Percentiles rank a stretch among this genome's conserved stretches.
phyloP scores from a whole-genome alignment of 2,113 vertebrate species.

The Ranitomeya imitator region DNA sequence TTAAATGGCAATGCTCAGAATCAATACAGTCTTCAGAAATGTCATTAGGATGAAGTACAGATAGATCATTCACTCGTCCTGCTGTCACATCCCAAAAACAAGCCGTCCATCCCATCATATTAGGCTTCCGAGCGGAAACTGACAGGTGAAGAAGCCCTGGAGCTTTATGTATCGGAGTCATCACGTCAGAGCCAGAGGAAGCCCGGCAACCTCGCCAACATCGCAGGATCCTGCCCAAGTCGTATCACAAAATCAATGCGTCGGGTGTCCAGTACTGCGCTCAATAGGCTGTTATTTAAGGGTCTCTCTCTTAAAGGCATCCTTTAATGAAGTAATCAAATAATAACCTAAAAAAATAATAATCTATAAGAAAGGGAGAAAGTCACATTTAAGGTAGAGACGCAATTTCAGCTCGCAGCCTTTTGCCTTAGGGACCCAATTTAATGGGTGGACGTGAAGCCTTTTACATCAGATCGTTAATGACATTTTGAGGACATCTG shows the following conservation, averaged over 20 bases:
- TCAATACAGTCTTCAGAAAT: slow-evolving; percentile 46
- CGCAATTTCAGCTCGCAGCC: slow-evolving; percentile 66
- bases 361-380: slow-evolving; percentile 56
- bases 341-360: slow-evolving; percentile 34
- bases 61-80: slow-evolving; percentile 29
- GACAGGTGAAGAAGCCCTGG: slow-evolving; percentile 59
- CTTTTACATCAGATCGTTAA: slow-evolving; percentile 73
- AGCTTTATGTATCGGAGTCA: slow-evolving; percentile 10
- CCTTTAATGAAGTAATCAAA: slow-evolving; percentile 8
- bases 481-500: slow-evolving; percentile 83
- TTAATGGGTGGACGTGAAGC: slow-evolving; percentile 77
- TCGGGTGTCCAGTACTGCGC: slow-evolving; percentile 52
- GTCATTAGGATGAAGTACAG: slow-evolving; percentile 43
- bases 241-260: slow-evolving; percentile 43
- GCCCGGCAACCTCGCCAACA: neutral
- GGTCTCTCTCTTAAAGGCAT: neutral
- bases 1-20: slow-evolving; percentile 3
- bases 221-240: neutral
- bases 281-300: neutral
- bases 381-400: slow-evolving; percentile 57
- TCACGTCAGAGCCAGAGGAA: slow-evolving; percentile 53
- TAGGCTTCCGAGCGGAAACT: slow-evolving; percentile 46
- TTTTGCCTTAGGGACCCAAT: slow-evolving; percentile 71
- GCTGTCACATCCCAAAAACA: slow-evolving; percentile 50
- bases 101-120: slow-evolving; percentile 38